Percentiles rank a stretch among this genome's conserved stretches.
phyloP scores from a whole-genome alignment of 2,797 vertebrate species.

The Poecilia velifera region DNA sequence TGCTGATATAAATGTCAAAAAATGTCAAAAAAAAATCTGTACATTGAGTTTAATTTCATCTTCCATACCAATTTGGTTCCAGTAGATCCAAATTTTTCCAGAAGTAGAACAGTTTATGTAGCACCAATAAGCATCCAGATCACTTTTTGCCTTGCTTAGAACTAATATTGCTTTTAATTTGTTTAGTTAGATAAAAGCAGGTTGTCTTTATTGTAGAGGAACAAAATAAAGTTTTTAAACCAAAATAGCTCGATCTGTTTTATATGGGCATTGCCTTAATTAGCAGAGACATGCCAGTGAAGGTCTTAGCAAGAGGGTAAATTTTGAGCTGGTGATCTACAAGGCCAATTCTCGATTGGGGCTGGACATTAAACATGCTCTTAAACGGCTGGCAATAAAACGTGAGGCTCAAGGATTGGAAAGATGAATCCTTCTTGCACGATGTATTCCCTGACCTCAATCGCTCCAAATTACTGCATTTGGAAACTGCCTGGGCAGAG shows the following conservation, averaged over 20 bases:
- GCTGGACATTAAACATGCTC: slow-evolving; percentile 60
- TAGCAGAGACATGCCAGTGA: slow-evolving; percentile 47
- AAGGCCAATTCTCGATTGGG: slow-evolving; percentile 64
- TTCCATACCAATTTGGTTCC: background rate
- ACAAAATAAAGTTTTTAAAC: slow-evolving; percentile 3
- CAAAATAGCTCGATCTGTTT: slow-evolving; percentile 31
- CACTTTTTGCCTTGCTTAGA: background rate
- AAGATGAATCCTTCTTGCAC: slow-evolving; percentile 63
- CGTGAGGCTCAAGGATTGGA: slow-evolving; percentile 47
- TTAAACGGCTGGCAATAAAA: slow-evolving; percentile 66
- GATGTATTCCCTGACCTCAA: slow-evolving; percentile 41
- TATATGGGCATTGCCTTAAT: slow-evolving; percentile 24
- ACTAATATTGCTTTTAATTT: background rate
- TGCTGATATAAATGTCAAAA: background rate
- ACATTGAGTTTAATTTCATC: background rate
- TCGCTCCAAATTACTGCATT: slow-evolving; percentile 48
- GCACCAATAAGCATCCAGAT: background rate
- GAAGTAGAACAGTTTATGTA: background rate
- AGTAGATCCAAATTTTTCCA: background rate
- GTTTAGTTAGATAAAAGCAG: background rate
- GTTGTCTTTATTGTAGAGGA: background rate
- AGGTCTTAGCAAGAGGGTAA: slow-evolving; percentile 42
- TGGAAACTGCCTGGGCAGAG: slow-evolving; percentile 22
- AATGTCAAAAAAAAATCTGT: background rate
- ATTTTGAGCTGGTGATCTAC: slow-evolving; percentile 63